Conservation (phyloP, 2,888 invertebrate species). For the Diarsia dahlii region DNA sequence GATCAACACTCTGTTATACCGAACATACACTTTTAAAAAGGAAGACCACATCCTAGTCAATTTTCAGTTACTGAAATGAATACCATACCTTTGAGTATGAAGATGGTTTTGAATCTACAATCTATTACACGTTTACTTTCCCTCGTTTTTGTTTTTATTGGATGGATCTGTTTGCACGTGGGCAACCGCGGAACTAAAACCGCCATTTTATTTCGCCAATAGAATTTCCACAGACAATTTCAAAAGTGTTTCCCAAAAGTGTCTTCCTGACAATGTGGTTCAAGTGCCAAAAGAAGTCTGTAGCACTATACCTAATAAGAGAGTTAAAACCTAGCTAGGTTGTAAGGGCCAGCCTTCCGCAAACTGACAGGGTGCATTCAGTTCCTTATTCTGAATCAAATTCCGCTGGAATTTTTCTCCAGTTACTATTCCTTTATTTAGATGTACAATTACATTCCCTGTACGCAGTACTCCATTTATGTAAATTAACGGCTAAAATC, state of each 20-base stretch:
- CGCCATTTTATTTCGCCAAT: background rate
- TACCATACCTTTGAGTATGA: constrained; percentile 14
- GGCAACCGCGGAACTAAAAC: background rate
- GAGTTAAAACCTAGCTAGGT: constrained; percentile 3
- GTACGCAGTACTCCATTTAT: too few species aligned
- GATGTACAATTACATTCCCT: too few species aligned
- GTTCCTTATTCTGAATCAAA: too few species aligned
- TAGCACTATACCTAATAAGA: background rate
- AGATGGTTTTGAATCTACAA: constrained; percentile 1
- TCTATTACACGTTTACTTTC: background rate
- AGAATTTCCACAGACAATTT: background rate
- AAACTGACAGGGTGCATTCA: too few species aligned
- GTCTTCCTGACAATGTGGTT: background rate
- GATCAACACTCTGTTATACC: constrained; percentile 86
- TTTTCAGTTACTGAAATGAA: constrained; percentile 16
- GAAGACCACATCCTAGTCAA: constrained; percentile 15
- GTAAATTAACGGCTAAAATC: too few species aligned
- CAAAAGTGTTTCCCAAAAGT: background rate
- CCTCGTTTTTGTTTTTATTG: background rate
- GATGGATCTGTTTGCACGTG: background rate
- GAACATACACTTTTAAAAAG: constrained; percentile 66
- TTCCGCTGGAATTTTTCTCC: too few species aligned
- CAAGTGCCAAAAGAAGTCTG: background rate
- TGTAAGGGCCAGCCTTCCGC: too few species aligned
- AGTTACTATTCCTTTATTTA: too few species aligned